Base-by-base conservation (phyloP, 2,888 invertebrate genomes). In the Ennomos erosarius region DNA sequence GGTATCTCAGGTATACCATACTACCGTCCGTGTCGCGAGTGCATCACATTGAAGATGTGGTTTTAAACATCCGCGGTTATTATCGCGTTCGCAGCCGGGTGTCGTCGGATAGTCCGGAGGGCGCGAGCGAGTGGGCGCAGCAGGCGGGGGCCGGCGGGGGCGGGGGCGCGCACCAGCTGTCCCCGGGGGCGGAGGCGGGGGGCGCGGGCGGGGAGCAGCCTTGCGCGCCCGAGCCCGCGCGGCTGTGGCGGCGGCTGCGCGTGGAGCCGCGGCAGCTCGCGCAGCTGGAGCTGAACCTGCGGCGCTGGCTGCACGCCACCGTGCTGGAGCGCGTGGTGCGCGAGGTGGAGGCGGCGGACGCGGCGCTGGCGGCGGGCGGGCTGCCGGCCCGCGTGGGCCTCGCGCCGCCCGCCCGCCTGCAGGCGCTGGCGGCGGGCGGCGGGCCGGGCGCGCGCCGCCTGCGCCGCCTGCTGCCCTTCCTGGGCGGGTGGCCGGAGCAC, bases 231-330 rank as follows among this genome's bases (percentile, higher is more conserved):
- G 5, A 94, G 95, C 79, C 94, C 95, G 16, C 87, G 59, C 88
- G 88, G 71, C 88, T 94, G 55, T 95, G 95, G 95, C 91, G 94
- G 60, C 93, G 94, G 47, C 92, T 95, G 64, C 93, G 94, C 75
- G 90, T 96, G 5, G 94, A 95, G 79, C 94, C 95, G 16, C 94
- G 93, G 58, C 94, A 94, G 69, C 92, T 97, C 52, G 96, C 95
- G 57, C 95, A 96, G 81, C 97, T 96, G 95, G 95, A 96, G 69
- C 95, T 96, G 45, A 68, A 69, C 60, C 86, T 97, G 66, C 88
- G 97, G 67, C 94, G 95, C 90, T 98, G 98, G 98, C 93, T 98
- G 67, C 96, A 97, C 59, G 94, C 95, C 71, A 98, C 98, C 4
- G 95, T 98, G 66, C 88, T 98, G 59, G 93, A 94, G 77, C 94